Conservation (phyloP, 1,140 invertebrate genomes). For the Scaptodrosophila lebanonensis region DNA sequence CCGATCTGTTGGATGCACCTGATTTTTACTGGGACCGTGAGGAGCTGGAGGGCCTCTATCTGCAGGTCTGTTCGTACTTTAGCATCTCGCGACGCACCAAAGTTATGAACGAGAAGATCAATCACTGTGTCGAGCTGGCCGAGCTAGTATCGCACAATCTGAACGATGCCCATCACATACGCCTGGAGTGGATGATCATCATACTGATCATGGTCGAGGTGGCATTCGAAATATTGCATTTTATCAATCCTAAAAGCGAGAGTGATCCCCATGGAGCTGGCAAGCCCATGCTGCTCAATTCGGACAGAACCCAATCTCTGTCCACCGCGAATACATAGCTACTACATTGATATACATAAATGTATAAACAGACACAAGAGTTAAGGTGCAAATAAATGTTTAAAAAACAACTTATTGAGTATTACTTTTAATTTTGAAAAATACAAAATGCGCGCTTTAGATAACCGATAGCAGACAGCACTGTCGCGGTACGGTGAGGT, state of each 20-base stretch:
- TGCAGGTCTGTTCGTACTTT: conserved; percentile 88
- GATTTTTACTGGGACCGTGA: conserved; percentile 99
- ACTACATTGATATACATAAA: no score
- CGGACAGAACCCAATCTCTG: no score
- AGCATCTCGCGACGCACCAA: conserved; percentile 89
- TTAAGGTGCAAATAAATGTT: no score
- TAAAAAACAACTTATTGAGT: no score
- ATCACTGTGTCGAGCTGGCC: conserved; percentile 93
- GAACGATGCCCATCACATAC: conserved; percentile 92
- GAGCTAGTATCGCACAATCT: conserved; percentile 91
- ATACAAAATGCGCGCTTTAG: no score
- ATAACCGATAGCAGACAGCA: no score
- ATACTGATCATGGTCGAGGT: conserved; percentile 96
- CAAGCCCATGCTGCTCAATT: not conserved
- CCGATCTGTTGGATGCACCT: conserved; percentile 94
- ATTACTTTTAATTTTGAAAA: no score
- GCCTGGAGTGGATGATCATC: conserved; percentile 98
- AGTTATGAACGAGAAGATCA: conserved; percentile 96
- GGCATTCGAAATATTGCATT: conserved; percentile 90
- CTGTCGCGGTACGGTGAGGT: no score
- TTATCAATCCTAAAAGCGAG: conserved; percentile 68
- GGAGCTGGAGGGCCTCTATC: conserved; percentile 89
- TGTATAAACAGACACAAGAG: no score
- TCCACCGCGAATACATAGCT: no score
- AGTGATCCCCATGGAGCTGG: conserved; percentile 9